These are phyloP conservation scores for Formica aserva DNA, from an alignment of 2,888 invertebrate genomes.

Conservation along the genomic window DNA sequence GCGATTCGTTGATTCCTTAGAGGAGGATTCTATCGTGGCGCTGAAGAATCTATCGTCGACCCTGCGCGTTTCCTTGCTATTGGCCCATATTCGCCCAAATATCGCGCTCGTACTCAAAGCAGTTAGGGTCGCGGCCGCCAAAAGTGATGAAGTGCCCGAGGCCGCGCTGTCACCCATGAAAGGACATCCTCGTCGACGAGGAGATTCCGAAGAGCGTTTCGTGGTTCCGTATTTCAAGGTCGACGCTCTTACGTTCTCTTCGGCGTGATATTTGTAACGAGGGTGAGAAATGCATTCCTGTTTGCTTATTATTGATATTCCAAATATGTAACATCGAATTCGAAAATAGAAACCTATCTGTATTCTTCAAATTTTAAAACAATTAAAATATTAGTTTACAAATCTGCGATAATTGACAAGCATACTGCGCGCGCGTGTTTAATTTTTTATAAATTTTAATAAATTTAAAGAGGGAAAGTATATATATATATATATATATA, in stretches of 20 bases:
- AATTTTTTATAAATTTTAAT: neutral
- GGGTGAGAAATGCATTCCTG: neutral
- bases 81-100: constrained; percentile 68
- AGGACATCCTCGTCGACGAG: neutral
- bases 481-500: neutral
- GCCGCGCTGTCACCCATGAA: constrained; percentile 10
- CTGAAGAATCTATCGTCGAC: constrained; percentile 36
- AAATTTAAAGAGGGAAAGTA: neutral
- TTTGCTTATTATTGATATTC: neutral
- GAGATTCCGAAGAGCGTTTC: neutral
- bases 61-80: constrained; percentile 66
- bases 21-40: constrained; percentile 3
- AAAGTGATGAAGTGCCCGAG: constrained; percentile 36
- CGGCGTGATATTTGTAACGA: neutral
- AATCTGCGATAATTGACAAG: neutral
- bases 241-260: neutral
- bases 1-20: constrained; percentile 38
- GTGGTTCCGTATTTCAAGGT: neutral
- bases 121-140: constrained; percentile 39
- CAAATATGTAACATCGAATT: neutral
- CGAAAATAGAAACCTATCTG: neutral
- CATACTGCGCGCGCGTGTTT: neutral
- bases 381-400: neutral
- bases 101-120: constrained; percentile 33
- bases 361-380: neutral